Evolutionary conservation across 53 echinoderm and acorn worm genomes (phyloP).

Genomic region (Crossaster papposus): DNA sequence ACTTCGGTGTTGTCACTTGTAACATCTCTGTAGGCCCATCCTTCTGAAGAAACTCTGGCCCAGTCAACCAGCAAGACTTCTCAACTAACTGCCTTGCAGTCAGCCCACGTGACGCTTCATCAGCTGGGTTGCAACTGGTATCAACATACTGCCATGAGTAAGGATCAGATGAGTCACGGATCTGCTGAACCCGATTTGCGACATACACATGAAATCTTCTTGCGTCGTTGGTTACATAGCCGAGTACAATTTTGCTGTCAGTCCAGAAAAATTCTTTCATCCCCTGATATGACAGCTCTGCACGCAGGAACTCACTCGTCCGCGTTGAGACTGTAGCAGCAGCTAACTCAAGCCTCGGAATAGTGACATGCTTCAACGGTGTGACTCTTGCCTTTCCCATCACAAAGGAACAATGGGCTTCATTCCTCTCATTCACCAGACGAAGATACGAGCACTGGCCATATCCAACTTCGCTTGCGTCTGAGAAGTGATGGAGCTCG

Average conservation of each 20-base stretch:
- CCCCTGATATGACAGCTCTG: conserved; percentile 57
- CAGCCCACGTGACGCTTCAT: conserved; percentile 20
- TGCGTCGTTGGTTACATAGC: conserved; percentile 64
- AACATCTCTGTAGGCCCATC: neutral
- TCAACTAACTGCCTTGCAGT: conserved; percentile 9
- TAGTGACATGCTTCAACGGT: conserved; percentile 59
- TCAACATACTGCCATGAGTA: conserved; percentile 61
- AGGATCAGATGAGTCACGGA: conserved; percentile 42
- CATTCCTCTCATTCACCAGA: conserved; percentile 48
- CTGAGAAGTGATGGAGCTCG: neutral
- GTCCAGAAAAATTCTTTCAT: conserved; percentile 68
- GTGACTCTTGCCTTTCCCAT: conserved; percentile 71
- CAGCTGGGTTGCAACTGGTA: conserved; percentile 51
- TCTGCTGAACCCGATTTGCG: conserved; percentile 66
- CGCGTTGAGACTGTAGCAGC: conserved; percentile 70
- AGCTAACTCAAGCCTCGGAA: conserved; percentile 65
- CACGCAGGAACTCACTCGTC: conserved; percentile 57
- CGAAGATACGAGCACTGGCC: conserved; percentile 10
- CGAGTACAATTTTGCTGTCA: conserved; percentile 64
- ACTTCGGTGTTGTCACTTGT: neutral
- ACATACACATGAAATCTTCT: conserved; percentile 69
- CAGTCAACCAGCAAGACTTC: conserved; percentile 41
- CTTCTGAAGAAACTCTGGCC: conserved; percentile 38
- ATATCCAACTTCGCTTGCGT: neutral
- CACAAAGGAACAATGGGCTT: conserved; percentile 61